Evolutionary conservation across 2,113 vertebrate species (phyloP).

Genomic region (Polypterus bichir): DNA sequence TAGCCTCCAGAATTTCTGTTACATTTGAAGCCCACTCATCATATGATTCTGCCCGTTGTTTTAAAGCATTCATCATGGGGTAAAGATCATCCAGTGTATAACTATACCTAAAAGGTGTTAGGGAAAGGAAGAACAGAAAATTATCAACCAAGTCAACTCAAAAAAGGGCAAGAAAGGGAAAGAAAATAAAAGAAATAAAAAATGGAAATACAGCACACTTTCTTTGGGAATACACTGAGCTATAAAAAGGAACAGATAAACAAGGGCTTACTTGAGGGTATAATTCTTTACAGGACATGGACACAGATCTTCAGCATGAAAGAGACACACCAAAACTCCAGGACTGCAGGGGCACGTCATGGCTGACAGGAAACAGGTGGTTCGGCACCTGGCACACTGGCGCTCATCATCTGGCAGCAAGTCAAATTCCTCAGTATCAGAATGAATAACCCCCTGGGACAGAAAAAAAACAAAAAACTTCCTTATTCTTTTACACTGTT

Average conservation of each 20-base stretch:
- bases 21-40: conserved; percentile 78
- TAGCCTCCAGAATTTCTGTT: conserved; percentile 73
- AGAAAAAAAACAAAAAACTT: conserved; percentile 11
- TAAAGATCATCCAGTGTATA: conserved; percentile 82
- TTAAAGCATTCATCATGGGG: conserved; percentile 79
- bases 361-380: conserved; percentile 93
- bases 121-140: background rate
- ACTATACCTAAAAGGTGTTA: conserved; percentile 54
- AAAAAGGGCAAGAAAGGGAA: conserved; percentile 6
- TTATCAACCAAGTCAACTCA: background rate
- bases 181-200: background rate
- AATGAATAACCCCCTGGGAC: conserved; percentile 64
- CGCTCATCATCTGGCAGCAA: conserved; percentile 87
- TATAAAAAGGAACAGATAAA: background rate
- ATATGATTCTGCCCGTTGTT: conserved; percentile 70
- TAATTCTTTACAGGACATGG: conserved; percentile 68
- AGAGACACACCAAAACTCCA: conserved; percentile 70
- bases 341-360: conserved; percentile 73
- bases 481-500: too few species aligned
- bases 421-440: conserved; percentile 66
- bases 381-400: conserved; percentile 85
- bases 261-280: conserved; percentile 68
- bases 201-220: conserved; percentile 3
- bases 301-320: conserved; percentile 72
- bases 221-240: background rate